phyloP scores from a whole-genome alignment of 2,113 vertebrate species.

The Morone chrysops region DNA sequence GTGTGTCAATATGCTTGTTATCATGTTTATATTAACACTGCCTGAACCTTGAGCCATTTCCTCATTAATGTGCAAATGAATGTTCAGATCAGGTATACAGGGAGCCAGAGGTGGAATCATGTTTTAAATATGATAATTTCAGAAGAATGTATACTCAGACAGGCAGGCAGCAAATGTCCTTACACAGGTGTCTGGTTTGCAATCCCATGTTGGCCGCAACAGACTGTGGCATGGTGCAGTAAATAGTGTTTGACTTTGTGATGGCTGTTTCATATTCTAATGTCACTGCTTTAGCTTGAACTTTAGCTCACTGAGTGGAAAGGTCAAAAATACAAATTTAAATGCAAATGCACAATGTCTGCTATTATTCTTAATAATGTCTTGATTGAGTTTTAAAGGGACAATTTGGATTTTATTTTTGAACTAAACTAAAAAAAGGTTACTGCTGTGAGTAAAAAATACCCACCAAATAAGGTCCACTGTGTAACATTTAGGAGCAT shows the following conservation, averaged over 20 bases:
- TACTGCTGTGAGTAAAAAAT: too few relatives aligned
- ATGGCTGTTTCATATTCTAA: background rate
- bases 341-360: slow-evolving; percentile 8
- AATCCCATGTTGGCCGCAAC: background rate
- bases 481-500: too few relatives aligned
- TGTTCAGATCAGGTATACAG: background rate
- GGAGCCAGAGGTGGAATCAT: background rate
- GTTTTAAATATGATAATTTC: background rate
- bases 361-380: background rate
- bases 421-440: too few relatives aligned
- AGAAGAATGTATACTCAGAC: background rate
- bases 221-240: too few relatives aligned
- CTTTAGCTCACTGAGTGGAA: background rate
- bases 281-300: background rate
- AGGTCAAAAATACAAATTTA: slow-evolving; percentile 10
- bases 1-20: background rate
- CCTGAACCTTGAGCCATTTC: background rate
- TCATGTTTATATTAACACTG: background rate
- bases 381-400: too few relatives aligned
- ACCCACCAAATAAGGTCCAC: too few relatives aligned
- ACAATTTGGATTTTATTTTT: too few relatives aligned
- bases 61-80: background rate
- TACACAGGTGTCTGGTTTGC: background rate
- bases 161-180: background rate
- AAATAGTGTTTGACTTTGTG: background rate